Evolutionary conservation across 2,888 invertebrate genomes (phyloP), one percentile per base, ranked within the genome.

Genomic region (Latheticus oryzae): DNA sequence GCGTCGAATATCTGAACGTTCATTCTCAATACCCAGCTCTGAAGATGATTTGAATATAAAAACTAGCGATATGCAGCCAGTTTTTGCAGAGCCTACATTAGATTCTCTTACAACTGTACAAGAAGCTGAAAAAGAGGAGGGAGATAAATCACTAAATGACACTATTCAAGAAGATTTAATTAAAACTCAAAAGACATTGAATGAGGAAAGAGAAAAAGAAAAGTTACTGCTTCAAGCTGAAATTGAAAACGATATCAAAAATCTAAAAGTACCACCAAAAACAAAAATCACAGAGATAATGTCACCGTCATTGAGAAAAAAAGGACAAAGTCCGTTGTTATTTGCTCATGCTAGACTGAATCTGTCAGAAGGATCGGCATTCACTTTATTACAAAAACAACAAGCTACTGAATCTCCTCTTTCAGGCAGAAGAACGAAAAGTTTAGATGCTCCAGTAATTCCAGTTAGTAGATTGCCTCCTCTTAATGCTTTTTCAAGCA

Each of bases 401-500:
- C 88, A 87, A 69, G 89, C 90, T 3, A 84, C 88, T 0, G 88
- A 86, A 67, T 91, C 91, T 0, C 91, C 91, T 2, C 86, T 87
- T 3, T 79, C 88, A 2, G 87, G 89, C 50, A 83, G 93, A 43
- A 82, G 92, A 67, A 89, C 93, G 1, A 92, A 93, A 78, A 93
- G 93, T 56, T 81, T 93, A 62, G 93, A 93, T 69, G 89, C 92
- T 1, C 90, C 93, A 1, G 88, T 93, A 12, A 91, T 93, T 70
- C 88, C 91, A 11, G 78, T 93, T 17, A 90, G 88, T 75, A 83
- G 88, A 69, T 77, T 93, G 28, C 93, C 93, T 8, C 88, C 91
- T 3, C 87, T 90, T 76, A 91, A 92, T 77, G 90, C 93, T 0
- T 92, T 93, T 75, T 93, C 93, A 1, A 91, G 92, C 13, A 93